Base-by-base conservation (phyloP, 2,113 vertebrate genomes). In the Mola mola region DNA sequence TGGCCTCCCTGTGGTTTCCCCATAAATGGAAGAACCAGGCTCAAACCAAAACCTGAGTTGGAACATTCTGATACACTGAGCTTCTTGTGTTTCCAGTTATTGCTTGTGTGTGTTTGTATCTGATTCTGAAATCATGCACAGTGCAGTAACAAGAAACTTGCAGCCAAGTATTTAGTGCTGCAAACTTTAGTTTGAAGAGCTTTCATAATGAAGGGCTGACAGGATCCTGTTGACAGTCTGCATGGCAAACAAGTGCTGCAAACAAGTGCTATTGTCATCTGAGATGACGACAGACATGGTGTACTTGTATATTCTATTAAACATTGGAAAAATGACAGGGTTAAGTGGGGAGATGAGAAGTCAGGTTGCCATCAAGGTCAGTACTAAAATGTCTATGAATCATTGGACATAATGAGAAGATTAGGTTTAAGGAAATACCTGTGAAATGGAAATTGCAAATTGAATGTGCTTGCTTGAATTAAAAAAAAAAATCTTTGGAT, bases 361-460 rank as follows among this genome's bases (percentile, higher is more conserved):
- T 50, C 42, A 21, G 37, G 17, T 63, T 79, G 68, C 71, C 81
- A 88, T 84, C 77, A 84, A 84, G 66, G 72, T 81, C 79, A 51
- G 29, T 4, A 58, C 43, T 67, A 56, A 79, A 75, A 74, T 59
- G 62, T 61, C 59, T 36, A 34, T 13, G 57, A 73, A 57, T 48
- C 61, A 7, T 55, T 17, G 6, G 47, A 77, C 26, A 26, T n/a
- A 36, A 52, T 43, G 68, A 72, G 59, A 62, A 51, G 62, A 79
- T 86, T 74, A 36, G 5, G 17, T 38, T 47, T 43, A 44, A 66
- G 49, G 15, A 57, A 38, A 51, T 40, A 29, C 55, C 44, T 65
- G 12, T 60, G 55, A 71, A 73, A 69, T 16, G 46, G 68, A 24
- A 60, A 61, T 19, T 51, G 8, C 37, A 10, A 36, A 37, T 20